These are phyloP conservation scores for Drosophila malerkotliana DNA, from an alignment of 1,140 invertebrate species.

Conservation along the genomic window DNA sequence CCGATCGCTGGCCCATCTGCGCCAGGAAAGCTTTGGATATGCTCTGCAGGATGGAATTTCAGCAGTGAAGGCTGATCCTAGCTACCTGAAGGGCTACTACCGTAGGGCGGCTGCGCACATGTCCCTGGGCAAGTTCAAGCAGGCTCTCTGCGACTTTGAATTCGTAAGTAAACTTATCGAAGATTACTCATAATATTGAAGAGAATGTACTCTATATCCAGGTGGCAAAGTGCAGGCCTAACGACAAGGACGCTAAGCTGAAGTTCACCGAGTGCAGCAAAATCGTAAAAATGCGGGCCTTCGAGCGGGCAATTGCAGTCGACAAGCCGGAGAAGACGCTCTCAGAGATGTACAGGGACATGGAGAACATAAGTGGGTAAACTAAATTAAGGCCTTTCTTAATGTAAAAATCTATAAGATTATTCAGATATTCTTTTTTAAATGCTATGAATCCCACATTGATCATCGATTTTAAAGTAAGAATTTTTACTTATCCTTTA, in stretches of 20 bases:
- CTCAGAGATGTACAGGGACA: slow-evolving; percentile 92
- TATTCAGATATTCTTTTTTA: too few relatives aligned
- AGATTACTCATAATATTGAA: background rate
- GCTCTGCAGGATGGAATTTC: slow-evolving; percentile 96
- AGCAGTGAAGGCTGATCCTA: slow-evolving; percentile 94
- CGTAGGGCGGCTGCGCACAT: slow-evolving; percentile 97
- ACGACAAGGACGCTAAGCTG: slow-evolving; percentile 96
- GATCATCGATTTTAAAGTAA: too few relatives aligned
- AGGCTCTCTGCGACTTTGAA: slow-evolving; percentile 98
- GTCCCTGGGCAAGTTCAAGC: slow-evolving; percentile 98
- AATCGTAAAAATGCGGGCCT: slow-evolving; percentile 96
- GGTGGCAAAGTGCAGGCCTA: slow-evolving; percentile 93
- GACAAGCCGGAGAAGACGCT: slow-evolving; percentile 95
- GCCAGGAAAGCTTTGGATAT: slow-evolving; percentile 96
- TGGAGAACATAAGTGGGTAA: slow-evolving; percentile 94
- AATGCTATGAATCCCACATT: too few relatives aligned
- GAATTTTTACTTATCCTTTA: background rate
- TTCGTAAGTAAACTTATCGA: slow-evolving; percentile 85
- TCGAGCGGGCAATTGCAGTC: slow-evolving; percentile 98
- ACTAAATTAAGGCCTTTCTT: background rate
- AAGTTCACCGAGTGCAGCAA: slow-evolving; percentile 98
- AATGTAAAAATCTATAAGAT: too few relatives aligned
- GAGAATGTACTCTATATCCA: background rate
- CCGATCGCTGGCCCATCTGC: slow-evolving; percentile 96
- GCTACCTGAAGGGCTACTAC: slow-evolving; percentile 97